Base-by-base conservation (phyloP, 2,888 invertebrate species). In the Clunio marinus region DNA sequence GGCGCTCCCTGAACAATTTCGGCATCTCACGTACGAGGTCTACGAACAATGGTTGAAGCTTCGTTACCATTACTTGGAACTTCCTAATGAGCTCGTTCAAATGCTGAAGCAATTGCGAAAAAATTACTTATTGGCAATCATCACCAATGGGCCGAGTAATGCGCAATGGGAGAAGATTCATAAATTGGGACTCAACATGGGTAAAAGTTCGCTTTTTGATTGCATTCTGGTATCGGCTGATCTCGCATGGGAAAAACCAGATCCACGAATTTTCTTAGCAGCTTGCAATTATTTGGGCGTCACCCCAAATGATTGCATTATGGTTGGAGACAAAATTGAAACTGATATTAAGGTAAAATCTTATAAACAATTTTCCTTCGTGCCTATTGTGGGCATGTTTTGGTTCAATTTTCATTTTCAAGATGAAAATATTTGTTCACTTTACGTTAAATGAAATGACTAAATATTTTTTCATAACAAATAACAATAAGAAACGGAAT, bases 131-230 rank as follows among this genome's bases (percentile, higher is more conserved):
- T 81, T 93, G 73, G 91, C 87, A 72, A 81, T 93, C 73, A 90
- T 93, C 75, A 91, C 92, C 73, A 93, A 93, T 78, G 93, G 93
- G 59, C 88, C 92, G 10, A 91, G 92, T 70, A 84, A 86, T 71
- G 88, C 90, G 35, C 93, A 93, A 79, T 92, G 93, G 91, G 93
- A 93, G 81, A 93, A 93, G 81, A 83, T 93, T 71, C 83, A 85
- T 70, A 84, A 84, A 72, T 81, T 91, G 71, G 83, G 85, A 66
- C 81, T 91, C 55, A 83, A 84, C 72, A 83, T 84, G 73, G 87
- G 86, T 79, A 66, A 66, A 17, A 66, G 25, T 66, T 51, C 66
- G 10, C 66, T 66, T 13, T 92, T 92, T 78, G 90, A 91, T 80
- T 84, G 88, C 74, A 84, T 91, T 75, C 81, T 91, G 73, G 90